These are phyloP conservation scores for Acomys russatus DNA, from an alignment of 2,797 vertebrate species.

Conservation along the genomic window DNA sequence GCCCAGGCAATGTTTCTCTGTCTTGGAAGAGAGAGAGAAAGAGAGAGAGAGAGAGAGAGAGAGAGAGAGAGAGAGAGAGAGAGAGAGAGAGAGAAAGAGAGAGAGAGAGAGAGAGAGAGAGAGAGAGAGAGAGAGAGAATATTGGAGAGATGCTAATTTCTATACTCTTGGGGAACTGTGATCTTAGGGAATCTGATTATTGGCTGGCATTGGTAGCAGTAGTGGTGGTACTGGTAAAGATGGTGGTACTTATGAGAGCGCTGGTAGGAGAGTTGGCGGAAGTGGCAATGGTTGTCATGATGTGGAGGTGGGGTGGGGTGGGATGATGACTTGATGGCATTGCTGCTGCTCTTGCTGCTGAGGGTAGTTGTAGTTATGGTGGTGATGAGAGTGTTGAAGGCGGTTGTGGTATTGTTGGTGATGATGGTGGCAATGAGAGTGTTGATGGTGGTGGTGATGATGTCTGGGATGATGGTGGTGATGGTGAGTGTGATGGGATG, in stretches of 20 bases:
- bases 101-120: too few relatives aligned
- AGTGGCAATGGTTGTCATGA: not conserved
- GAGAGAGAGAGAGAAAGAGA: too few relatives aligned
- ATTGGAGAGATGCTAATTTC: not conserved
- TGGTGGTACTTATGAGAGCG: too few relatives aligned
- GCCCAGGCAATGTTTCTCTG: not conserved
- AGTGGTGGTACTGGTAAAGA: not conserved
- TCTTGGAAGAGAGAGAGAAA: not conserved
- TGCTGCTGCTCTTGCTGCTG: not conserved
- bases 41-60: too few relatives aligned
- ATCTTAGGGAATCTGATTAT: not conserved
- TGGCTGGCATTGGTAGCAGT: too few relatives aligned
- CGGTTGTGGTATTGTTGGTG: not conserved
- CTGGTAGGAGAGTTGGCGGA: not conserved
- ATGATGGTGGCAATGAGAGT: not conserved
- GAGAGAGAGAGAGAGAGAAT: too few relatives aligned
- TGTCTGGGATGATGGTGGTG: not conserved
- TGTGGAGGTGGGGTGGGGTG: not conserved
- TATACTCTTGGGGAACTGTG: not conserved
- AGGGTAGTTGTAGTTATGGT: not conserved
- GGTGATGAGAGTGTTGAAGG: not conserved
- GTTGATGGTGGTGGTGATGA: not conserved
- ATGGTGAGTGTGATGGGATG: not conserved
- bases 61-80: too few relatives aligned
- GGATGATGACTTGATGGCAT: not conserved